Base-by-base conservation (phyloP, 2,888 invertebrate species). In the Eubasilissa splendida region DNA sequence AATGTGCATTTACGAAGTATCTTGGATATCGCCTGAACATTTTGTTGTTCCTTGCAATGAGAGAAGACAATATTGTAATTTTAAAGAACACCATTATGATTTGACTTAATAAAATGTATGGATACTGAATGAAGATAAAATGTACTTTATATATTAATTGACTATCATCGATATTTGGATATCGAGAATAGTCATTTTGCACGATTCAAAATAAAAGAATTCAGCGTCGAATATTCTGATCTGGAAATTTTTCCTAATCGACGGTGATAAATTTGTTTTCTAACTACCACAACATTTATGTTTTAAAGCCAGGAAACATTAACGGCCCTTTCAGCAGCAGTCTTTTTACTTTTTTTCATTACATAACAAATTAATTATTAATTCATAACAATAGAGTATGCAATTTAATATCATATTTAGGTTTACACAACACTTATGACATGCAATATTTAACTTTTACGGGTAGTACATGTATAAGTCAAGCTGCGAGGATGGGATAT, bases 251-350 rank as follows among this genome's bases (percentile, higher is more conserved):
- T 68, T 22, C n/a, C 14, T 52, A 68, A 68, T 73, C 33, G 73
- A 56, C 54, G 54, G 54, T 56, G 11, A 73, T 33, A 42, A 68
- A 74, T 74, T 74, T 74, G 42, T 74, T 74, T 74, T 59, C 74
- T 74, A 74, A 74, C 74, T 74, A 74, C 42, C 74, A 74, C 74
- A 59, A 74, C 58, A 74, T 74, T 33, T 63, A 76, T 10, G 52
- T 76, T 76, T 78, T 79, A 79, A 79, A 79, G 79, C 79, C 79
- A 79, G 68, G 58, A 79, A 79, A 76, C 74, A 74, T 56, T 77
- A 76, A 76, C 75, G 68, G 66, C 63, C 53, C 42, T 73, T 53
- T 73, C 59, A 42, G 74, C 68, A 70, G 76, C 79, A 79, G 79
- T 79, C 79, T 79, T 54, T 22, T 71, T 75, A 76, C 59, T 58